A percentile compares a stretch with the other conserved stretches of the same genome.
These are phyloP conservation scores for Pipistrellus kuhlii DNA, from an alignment of 2,797 vertebrate genomes.

Conservation along the genomic window DNA sequence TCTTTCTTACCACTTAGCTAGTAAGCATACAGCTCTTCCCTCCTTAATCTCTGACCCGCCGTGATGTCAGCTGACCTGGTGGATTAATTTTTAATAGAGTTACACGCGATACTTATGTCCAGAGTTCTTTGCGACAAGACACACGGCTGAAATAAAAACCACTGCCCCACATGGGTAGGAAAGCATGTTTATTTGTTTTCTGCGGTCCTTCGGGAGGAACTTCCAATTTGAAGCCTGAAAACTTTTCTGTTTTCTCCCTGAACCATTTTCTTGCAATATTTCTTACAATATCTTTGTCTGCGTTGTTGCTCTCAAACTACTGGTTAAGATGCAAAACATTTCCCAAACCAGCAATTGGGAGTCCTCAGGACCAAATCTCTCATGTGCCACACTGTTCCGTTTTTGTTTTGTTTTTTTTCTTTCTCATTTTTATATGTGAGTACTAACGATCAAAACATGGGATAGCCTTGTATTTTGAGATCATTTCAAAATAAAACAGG, in stretches of 20 bases:
- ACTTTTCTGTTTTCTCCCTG: slow-evolving; percentile 28
- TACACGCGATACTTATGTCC: neutral
- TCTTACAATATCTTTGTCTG: neutral
- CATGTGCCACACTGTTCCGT: neutral
- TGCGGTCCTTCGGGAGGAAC: neutral
- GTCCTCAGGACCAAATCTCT: neutral
- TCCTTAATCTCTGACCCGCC: slow-evolving; percentile 47
- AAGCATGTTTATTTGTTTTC: neutral
- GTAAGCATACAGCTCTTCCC: neutral
- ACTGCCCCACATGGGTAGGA: neutral
- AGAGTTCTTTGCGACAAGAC: slow-evolving; percentile 32
- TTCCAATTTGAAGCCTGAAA: neutral
- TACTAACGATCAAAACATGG: neutral
- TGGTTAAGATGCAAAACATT: slow-evolving; percentile 29
- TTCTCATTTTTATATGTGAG: neutral
- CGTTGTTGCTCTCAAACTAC: neutral
- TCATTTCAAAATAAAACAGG: slow-evolving; percentile 13
- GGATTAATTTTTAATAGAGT: slow-evolving; percentile 72
- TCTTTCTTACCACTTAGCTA: neutral
- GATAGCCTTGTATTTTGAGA: neutral
- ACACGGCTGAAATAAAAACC: neutral
- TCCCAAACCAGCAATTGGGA: neutral
- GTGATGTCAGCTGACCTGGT: slow-evolving; percentile 16
- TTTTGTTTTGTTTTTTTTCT: neutral
- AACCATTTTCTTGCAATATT: slow-evolving; percentile 13